Evolutionary conservation across 2,797 vertebrate species (phyloP), one percentile per base, ranked within the genome.

Genomic region (Cheirogaleus major): DNA sequence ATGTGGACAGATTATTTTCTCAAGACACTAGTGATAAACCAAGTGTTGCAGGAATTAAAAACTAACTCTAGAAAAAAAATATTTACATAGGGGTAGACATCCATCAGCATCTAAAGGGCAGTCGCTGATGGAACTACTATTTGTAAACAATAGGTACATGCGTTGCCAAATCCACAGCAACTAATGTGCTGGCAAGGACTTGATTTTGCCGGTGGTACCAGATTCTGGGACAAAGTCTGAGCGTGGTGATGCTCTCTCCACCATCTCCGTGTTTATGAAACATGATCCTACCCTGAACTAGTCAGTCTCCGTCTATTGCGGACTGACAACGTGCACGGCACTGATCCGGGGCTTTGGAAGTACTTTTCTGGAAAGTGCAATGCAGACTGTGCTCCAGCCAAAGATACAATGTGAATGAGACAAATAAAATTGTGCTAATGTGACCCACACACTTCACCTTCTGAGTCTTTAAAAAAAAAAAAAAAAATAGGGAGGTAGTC

Each of bases 1-100:
- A 89, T 84, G 91, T 7, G 52, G 95, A 93, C 50, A 89, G 89
- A 93, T 95, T 97, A 83, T 67, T 98, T 97, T 91, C 57, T 90
- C 45, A 78, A 76, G 30, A 23, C 93, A 97, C 63, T 41, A 72
- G 93, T 89, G 86, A 91, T 95, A 63, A 97, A 92, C 81, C 52
- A 84, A 61, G 48, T 25, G 76, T 81, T n/a, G 43, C 76, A 95
- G 91, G 0, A 80, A 96, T 96, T 88, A 89, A 87, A 35, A 92
- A 73, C 25, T 18, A 1, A n/a, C 89, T 91, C 96, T 92, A 89
- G 96, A 95, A 96, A 81, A 87, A 92, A 90, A 95, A 75, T 96
- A 90, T 94, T 97, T 95, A 85, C 7, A 61, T 6, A 91, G 63
- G 52, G n/a, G 52, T 80, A 67, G 88, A 94, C 32, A 35, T 61